Evolutionary conservation across 2,888 invertebrate genomes (phyloP).

Genomic region (Drosophila tripunctata): DNA sequence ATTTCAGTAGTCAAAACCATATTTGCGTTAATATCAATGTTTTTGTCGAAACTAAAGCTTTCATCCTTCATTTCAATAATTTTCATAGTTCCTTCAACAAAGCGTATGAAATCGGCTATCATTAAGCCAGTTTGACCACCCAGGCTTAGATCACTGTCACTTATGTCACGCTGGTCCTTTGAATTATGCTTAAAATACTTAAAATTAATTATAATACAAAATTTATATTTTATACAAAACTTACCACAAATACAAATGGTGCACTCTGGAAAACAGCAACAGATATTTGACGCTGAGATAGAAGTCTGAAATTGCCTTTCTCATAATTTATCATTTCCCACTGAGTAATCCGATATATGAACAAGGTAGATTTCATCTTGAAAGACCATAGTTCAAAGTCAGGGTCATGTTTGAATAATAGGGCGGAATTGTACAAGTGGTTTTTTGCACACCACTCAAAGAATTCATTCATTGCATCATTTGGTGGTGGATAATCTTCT

Average conservation of each 20-base stretch:
- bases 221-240: neutral
- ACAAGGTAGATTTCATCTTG: neutral
- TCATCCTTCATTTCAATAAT: too few species aligned
- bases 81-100: neutral
- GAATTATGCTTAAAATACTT: conserved; percentile 10
- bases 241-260: conserved; percentile 19
- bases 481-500: accelerated
- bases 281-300: neutral
- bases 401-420: neutral
- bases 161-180: neutral
- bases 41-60: too few species aligned
- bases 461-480: neutral
- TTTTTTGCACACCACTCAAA: conserved; percentile 14
- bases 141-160: neutral
- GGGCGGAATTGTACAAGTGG: neutral
- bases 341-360: neutral
- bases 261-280: neutral
- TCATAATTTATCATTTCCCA: neutral
- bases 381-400: conserved; percentile 12
- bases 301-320: neutral
- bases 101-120: conserved; percentile 12
- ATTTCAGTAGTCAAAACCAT: neutral
- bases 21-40: conserved; percentile 8
- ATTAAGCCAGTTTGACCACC: conserved; percentile 21
- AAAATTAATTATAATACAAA: neutral